Conservation (phyloP, 2,797 vertebrate species). For the Xiphophorus birchmanni region DNA sequence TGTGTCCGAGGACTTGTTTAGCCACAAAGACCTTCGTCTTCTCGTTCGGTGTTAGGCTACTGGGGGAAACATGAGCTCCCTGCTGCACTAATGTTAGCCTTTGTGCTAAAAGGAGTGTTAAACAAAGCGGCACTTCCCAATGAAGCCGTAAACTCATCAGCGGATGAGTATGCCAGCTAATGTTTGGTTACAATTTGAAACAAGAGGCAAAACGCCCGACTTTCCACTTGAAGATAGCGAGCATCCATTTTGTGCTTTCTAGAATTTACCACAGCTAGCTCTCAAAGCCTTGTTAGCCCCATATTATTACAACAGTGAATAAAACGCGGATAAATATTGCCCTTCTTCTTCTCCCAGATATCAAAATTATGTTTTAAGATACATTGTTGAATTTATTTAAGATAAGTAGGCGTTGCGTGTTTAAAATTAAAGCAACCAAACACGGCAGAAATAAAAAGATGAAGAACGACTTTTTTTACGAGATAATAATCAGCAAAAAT, state of each 20-base stretch:
- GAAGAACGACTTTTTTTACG: too few relatives aligned
- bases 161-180: background rate
- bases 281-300: conserved; percentile 31
- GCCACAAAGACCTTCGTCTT: conserved; percentile 15
- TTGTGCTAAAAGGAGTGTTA: conserved; percentile 42
- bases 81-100: conserved; percentile 53
- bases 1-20: background rate
- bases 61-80: conserved; percentile 56
- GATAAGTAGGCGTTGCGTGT: accelerated
- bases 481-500: background rate
- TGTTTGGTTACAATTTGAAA: background rate
- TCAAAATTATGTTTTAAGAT: background rate
- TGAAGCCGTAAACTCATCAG: background rate
- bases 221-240: background rate
- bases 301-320: background rate
- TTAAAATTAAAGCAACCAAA: background rate
- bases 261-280: conserved; percentile 22
- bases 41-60: background rate
- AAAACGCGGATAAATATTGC: background rate
- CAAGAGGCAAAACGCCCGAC: accelerated
- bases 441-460: background rate
- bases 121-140: conserved; percentile 58
- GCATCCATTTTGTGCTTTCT: background rate
- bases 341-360: too few relatives aligned
- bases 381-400: background rate